Conservation (phyloP, 2,113 vertebrate genomes). For the Poecile atricapillus region DNA sequence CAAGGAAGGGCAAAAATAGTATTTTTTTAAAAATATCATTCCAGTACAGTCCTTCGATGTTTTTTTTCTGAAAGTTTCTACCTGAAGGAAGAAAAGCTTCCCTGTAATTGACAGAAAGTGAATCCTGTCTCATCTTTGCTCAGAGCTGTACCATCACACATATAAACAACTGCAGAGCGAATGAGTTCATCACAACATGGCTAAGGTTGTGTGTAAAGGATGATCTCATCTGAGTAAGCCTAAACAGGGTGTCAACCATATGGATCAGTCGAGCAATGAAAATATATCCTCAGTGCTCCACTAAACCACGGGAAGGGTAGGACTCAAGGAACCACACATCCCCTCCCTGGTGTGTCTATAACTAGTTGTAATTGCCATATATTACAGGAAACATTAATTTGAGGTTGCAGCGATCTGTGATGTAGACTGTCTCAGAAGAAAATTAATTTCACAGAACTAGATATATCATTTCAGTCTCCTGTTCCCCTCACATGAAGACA, state of each 20-base stretch:
- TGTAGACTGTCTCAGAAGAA: background rate
- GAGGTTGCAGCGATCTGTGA: background rate
- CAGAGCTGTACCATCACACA: background rate
- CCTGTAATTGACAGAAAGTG: background rate
- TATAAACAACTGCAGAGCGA: background rate
- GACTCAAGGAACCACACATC: background rate
- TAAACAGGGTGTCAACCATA: background rate
- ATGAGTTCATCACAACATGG: slow-evolving; percentile 1
- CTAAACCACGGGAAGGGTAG: background rate
- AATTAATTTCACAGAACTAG: background rate
- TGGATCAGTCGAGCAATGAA: background rate
- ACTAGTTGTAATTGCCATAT: background rate
- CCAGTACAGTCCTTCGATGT: background rate
- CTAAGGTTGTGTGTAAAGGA: background rate
- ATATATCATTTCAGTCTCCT: background rate
- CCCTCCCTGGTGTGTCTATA: background rate
- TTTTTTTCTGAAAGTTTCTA: background rate
- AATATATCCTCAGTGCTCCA: background rate
- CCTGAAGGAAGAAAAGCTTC: background rate
- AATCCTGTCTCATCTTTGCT: background rate
- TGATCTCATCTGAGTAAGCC: slow-evolving; percentile 2
- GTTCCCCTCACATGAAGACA: background rate
- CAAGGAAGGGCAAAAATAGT: background rate
- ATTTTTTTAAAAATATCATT: background rate
- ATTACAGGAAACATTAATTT: background rate